phyloP scores from a whole-genome alignment of 2,888 invertebrate species.

The Hypena proboscidalis region DNA sequence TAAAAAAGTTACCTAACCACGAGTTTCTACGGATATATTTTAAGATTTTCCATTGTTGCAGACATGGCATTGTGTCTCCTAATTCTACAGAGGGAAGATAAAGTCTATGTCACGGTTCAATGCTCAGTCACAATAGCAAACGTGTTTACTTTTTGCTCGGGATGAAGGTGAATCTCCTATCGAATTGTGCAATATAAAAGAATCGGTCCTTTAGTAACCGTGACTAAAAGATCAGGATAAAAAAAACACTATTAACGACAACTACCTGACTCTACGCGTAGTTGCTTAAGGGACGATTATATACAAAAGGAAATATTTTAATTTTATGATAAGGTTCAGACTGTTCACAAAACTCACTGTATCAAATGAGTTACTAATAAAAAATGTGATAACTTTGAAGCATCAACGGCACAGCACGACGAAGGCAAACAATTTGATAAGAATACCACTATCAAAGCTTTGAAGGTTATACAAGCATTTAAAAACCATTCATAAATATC shows the following conservation, averaged over 20 bases:
- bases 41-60: constrained; percentile 71
- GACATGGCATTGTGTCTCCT: constrained; percentile 69
- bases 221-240: constrained; percentile 64
- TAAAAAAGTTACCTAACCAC: constrained; percentile 62
- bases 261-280: constrained; percentile 53
- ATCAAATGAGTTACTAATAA: constrained; percentile 30
- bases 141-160: constrained; percentile 79
- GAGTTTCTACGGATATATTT: constrained; percentile 69
- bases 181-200: constrained; percentile 79
- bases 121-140: constrained; percentile 73
- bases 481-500: constrained; percentile 58
- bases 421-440: constrained; percentile 71
- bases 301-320: constrained; percentile 21
- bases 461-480: constrained; percentile 57
- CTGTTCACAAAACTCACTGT: constrained; percentile 18
- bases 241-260: constrained; percentile 42
- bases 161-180: constrained; percentile 70
- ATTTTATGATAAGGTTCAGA: constrained; percentile 28
- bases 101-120: constrained; percentile 77
- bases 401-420: constrained; percentile 58
- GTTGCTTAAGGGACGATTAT: constrained; percentile 34
- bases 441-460: constrained; percentile 61
- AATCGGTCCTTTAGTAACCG: constrained; percentile 74
- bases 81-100: constrained; percentile 77
- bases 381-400: constrained; percentile 38